Conservation (phyloP, 2,888 invertebrate species). For the Stegophylla sp. region DNA sequence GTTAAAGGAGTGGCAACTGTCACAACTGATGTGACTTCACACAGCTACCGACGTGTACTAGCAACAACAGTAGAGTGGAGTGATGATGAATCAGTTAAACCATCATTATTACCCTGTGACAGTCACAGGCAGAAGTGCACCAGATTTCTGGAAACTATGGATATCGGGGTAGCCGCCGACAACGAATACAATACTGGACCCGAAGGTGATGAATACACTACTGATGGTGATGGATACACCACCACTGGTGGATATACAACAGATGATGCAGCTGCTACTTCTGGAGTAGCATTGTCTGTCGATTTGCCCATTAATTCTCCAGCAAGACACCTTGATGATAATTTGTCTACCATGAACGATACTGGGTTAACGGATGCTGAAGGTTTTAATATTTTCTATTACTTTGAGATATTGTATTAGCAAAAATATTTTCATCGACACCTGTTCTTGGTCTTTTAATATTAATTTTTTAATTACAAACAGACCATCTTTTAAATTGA, state of each 20-base stretch:
- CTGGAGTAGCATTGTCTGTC: neutral
- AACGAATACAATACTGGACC: neutral
- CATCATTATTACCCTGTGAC: constrained; percentile 69
- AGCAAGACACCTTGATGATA: constrained; percentile 67
- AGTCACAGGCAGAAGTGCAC: constrained; percentile 64
- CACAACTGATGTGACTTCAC: constrained; percentile 58
- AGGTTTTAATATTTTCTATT: constrained; percentile 66
- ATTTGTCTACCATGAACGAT: constrained; percentile 84
- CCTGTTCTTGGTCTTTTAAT: too few relatives aligned
- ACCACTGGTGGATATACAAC: constrained; percentile 87
- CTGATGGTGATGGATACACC: constrained; percentile 34
- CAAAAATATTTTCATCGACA: neutral
- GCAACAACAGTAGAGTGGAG: constrained; percentile 78
- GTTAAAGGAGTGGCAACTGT: constrained; percentile 64
- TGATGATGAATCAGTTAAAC: constrained; percentile 68
- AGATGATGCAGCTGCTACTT: constrained; percentile 77
- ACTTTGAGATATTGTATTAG: neutral
- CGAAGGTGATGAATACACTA: constrained; percentile 29
- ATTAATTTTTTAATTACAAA: too few relatives aligned
- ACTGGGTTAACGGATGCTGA: constrained; percentile 86
- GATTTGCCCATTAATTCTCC: neutral
- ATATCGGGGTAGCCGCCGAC: neutral
- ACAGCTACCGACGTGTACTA: constrained; percentile 60
- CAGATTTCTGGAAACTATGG: neutral
- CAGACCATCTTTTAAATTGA: too few relatives aligned